Conservation (phyloP, 2,797 vertebrate genomes). For the Parotocinclus haroldoi region DNA sequence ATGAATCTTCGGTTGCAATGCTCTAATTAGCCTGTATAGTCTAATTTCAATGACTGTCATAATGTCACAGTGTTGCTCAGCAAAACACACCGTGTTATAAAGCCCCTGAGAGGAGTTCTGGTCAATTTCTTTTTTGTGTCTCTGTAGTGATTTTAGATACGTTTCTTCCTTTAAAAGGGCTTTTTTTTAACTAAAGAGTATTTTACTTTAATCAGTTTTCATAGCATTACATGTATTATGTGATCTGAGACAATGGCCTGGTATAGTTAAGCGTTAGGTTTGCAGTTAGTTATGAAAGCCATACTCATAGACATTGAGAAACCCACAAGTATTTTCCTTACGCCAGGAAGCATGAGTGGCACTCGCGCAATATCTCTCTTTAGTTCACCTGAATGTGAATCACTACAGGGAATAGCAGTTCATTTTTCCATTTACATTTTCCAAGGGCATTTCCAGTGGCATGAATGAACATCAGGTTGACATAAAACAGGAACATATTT, state of each 20-base stretch:
- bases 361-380: constrained; percentile 85
- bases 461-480: constrained; percentile 93
- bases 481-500: constrained; percentile 80
- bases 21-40: constrained; percentile 72
- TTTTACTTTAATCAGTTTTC: constrained; percentile 49
- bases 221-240: constrained; percentile 42
- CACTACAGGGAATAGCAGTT: constrained; percentile 78
- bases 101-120: constrained; percentile 76
- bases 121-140: constrained; percentile 78
- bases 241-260: constrained; percentile 68
- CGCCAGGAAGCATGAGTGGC: constrained; percentile 80
- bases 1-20: constrained; percentile 20
- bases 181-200: too few species aligned
- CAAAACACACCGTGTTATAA: constrained; percentile 68
- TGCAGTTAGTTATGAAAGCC: constrained; percentile 58
- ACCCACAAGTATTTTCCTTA: constrained; percentile 56
- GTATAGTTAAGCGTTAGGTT: constrained; percentile 36
- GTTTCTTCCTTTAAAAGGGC: constrained; percentile 75
- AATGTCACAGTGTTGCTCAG: constrained; percentile 78
- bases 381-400: constrained; percentile 81
- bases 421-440: constrained; percentile 80
- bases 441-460: constrained; percentile 83
- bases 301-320: constrained; percentile 46
- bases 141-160: constrained; percentile 64
- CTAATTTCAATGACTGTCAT: constrained; percentile 59